Percentiles rank a stretch among this genome's conserved stretches.
Conservation (phyloP, 2,888 invertebrate genomes). For the Dichetophora obliterata region DNA sequence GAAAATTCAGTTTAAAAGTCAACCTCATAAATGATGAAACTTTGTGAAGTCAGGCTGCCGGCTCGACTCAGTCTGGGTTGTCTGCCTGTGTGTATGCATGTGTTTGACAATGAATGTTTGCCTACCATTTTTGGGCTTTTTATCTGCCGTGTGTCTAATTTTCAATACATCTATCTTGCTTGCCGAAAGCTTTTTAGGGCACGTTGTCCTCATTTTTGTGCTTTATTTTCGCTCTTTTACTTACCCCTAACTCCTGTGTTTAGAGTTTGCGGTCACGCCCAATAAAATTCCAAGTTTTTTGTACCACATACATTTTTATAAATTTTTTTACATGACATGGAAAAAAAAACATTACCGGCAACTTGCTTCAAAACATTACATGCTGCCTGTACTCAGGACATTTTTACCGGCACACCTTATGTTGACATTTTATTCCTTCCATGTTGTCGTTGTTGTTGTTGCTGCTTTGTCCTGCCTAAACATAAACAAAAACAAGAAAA, state of each 20-base stretch:
- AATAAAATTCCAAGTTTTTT: constrained; percentile 28
- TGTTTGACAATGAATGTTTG: not conserved
- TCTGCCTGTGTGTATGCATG: not conserved
- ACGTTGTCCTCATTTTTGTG: not conserved
- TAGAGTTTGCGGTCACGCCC: not conserved
- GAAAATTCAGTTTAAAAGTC: no score
- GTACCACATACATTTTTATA: not conserved
- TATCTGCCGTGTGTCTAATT: not conserved
- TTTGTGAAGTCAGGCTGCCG: no score
- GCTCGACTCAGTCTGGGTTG: not conserved
- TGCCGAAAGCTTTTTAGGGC: not conserved
- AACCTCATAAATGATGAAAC: no score
- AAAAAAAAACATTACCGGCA: not conserved
- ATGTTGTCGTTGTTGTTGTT: not conserved
- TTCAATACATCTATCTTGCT: not conserved
- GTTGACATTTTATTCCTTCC: constrained; percentile 15
- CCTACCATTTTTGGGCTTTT: not conserved
- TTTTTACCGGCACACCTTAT: constrained; percentile 14
- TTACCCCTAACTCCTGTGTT: not conserved
- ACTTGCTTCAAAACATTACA: no score
- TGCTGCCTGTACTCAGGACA: not conserved
- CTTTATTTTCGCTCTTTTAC: not conserved
- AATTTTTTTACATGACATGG: not conserved
- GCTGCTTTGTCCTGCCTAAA: no score
- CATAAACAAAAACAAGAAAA: not conserved